Evolutionary conservation across 2,888 invertebrate genomes (phyloP).

Genomic region (Sympetrum striolatum): DNA sequence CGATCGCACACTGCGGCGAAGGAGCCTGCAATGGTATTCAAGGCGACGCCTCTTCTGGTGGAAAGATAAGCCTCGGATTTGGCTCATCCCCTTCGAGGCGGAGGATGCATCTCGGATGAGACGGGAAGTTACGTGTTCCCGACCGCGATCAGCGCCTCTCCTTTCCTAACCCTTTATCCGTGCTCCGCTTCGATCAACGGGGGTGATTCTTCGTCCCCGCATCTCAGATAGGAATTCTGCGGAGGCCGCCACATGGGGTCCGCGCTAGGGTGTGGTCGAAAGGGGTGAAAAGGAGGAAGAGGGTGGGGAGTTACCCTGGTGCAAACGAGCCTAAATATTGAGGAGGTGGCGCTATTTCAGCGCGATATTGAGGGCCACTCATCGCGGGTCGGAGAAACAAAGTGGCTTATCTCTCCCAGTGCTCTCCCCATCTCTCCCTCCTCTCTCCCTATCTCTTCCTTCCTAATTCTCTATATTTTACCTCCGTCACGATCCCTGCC

Average conservation of each 20-base stretch:
- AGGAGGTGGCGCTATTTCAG: slow-evolving; percentile 11
- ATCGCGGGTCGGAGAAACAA: slow-evolving; percentile 23
- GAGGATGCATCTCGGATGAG: no score
- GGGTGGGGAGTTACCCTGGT: neutral
- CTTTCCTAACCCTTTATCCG: neutral
- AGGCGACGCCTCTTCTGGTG: neutral
- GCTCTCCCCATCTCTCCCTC: neutral
- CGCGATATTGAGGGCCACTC: slow-evolving; percentile 20
- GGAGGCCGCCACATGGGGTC: neutral
- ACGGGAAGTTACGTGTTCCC: neutral
- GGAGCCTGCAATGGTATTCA: neutral
- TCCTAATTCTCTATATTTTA: no score
- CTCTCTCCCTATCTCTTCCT: neutral
- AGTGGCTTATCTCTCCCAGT: neutral
- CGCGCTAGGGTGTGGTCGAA: neutral
- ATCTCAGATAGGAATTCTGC: slow-evolving; percentile 2
- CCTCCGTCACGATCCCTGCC: no score
- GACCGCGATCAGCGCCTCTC: neutral
- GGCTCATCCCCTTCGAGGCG: neutral
- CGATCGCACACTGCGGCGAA: neutral
- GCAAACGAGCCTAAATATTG: slow-evolving; percentile 20
- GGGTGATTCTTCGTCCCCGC: neutral
- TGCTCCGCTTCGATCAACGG: neutral
- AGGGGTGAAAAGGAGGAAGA: neutral
- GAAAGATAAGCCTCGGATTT: slow-evolving; percentile 6